Conservation (phyloP, 2,888 invertebrate species). For the Diplazon laetatorius region DNA sequence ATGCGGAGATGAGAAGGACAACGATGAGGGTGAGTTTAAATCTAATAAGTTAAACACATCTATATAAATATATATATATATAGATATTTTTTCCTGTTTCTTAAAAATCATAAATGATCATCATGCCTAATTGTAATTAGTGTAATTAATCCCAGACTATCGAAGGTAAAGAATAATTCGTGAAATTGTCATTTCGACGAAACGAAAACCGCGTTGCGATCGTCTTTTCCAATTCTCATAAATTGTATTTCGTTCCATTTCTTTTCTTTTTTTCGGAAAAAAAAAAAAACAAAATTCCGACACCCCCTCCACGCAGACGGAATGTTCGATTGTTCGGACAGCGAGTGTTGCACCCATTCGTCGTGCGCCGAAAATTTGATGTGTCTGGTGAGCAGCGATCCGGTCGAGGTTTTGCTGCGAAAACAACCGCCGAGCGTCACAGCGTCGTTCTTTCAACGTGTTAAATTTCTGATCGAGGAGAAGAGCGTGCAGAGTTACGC, state of each 20-base stretch:
- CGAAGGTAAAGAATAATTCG: conserved; percentile 29
- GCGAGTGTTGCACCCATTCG: conserved; percentile 97
- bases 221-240: neutral
- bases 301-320: conserved; percentile 89
- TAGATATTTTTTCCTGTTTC: too few relatives aligned
- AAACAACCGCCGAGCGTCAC: conserved; percentile 98
- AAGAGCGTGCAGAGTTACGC: conserved; percentile 99
- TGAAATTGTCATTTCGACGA: too few relatives aligned
- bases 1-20: conserved; percentile 97
- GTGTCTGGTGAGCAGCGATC: conserved; percentile 98
- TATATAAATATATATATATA: too few relatives aligned
- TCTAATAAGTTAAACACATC: neutral
- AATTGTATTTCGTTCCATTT: neutral
- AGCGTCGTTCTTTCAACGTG: conserved; percentile 98
- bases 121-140: too few relatives aligned
- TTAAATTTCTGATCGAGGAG: conserved; percentile 99
- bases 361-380: conserved; percentile 95
- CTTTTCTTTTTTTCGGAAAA: neutral
- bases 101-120: too few relatives aligned
- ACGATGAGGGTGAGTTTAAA: conserved; percentile 94
- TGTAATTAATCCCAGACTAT: conserved; percentile 4
- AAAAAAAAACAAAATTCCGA: too few relatives aligned
- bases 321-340: conserved; percentile 98
- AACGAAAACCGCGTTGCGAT: neutral
- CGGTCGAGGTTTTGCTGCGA: conserved; percentile 96